Evolutionary conservation across 1,140 invertebrate genomes (phyloP), one percentile per base, ranked within the genome.

Genomic region (Agrilus planipennis): DNA sequence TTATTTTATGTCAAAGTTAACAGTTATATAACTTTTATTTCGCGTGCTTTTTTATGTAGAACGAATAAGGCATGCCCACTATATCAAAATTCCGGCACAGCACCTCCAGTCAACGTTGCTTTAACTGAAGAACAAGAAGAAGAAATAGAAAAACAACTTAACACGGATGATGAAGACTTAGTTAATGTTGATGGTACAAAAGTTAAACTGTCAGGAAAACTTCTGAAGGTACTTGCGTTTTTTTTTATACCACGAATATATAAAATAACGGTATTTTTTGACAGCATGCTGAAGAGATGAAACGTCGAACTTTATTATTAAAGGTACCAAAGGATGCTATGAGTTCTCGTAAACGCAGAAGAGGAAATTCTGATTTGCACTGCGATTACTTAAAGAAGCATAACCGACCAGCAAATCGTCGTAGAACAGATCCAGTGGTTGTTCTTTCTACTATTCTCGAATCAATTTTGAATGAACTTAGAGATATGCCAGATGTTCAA

Each of bases 21-120:
- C 9, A 14, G 10, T 22, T 37, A 7, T 11, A 31, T 29, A 42
- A 4, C 16, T 4, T 34, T 32, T 34, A 2, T 35, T 25, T 36
- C 15, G n/a, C n/a, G 15, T 11, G 22, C 11, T 31, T 15, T 32
- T 14, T 32, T 43, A 17, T 44, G 32, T 44, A 65, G 91, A 32
- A 98, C 94, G 1, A 98, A 98, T 62, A 94, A 94, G 61, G 86
- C 91, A 1, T 97, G 94, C 66, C 93, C 93, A 0, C 62, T 92
- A 27, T 97, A 95, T 61, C 84, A 88, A 22, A 79, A 77, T 45
- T 68, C 67, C 49, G 75, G 64, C 47, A 68, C 63, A 23, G 59
- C 73, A 0, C 67, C 73, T n/a, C 70, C 80, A 1, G 69, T 81
- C n/a, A 81, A 75, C 55, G 79, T 84, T 1, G 77, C 82, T 0